These are phyloP conservation scores for Montipora efflorescens DNA, from an alignment of 64 coral and sea anemone species.

Conservation along the genomic window DNA sequence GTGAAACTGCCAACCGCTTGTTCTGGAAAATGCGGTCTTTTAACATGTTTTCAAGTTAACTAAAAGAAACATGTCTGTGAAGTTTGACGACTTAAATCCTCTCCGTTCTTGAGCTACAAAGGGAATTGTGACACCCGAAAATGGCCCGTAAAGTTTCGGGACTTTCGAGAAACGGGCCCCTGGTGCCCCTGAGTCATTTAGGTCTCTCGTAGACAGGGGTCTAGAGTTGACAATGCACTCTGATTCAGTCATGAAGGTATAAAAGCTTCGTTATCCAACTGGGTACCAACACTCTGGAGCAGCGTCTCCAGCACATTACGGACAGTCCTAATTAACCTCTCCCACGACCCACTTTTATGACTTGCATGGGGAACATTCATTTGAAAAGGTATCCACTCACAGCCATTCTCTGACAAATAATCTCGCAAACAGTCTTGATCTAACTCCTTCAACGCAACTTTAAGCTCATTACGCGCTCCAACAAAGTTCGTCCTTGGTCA, in stretches of 20 bases:
- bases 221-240: background rate
- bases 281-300: background rate
- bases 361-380: background rate
- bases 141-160: too few relatives aligned
- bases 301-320: background rate
- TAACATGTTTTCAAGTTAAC: too few relatives aligned
- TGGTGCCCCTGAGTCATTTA: background rate
- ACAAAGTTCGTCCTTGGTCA: slow-evolving; percentile 22
- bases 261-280: background rate
- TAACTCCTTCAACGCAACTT: background rate
- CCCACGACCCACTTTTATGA: background rate
- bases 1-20: too few relatives aligned
- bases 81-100: too few relatives aligned
- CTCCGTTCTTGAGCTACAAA: too few relatives aligned
- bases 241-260: background rate
- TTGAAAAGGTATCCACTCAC: background rate
- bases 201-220: background rate
- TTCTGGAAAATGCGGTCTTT: too few relatives aligned
- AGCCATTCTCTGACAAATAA: background rate
- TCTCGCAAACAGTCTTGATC: background rate
- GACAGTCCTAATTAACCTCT: background rate
- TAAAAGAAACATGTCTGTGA: too few relatives aligned
- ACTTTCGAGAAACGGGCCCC: too few relatives aligned
- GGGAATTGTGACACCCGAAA: too few relatives aligned
- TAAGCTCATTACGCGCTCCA: background rate